phyloP scores from a whole-genome alignment of 2,113 vertebrate genomes.

The Oryzias woworae region DNA sequence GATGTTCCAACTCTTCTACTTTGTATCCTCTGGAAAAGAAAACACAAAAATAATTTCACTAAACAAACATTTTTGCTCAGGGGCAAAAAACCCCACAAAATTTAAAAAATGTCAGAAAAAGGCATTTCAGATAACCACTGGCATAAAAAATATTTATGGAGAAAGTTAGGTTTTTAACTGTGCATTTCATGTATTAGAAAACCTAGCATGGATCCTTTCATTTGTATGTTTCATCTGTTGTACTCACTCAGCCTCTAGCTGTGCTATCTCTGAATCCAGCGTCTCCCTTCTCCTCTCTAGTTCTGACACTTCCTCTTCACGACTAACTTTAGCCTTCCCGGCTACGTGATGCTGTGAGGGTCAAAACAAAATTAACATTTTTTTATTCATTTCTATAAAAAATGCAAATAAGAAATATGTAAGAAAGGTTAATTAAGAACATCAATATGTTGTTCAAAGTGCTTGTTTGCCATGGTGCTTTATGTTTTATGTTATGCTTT shows the following conservation, averaged over 20 bases:
- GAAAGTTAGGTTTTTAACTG: too few relatives aligned
- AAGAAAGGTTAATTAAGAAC: too few relatives aligned
- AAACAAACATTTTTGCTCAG: background rate
- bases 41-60: slow-evolving; percentile 12
- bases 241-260: slow-evolving; percentile 75
- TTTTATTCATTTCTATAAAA: too few relatives aligned
- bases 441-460: too few relatives aligned
- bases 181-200: too few relatives aligned
- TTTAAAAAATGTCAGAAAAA: slow-evolving; percentile 1
- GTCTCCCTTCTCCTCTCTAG: slow-evolving; percentile 60
- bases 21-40: slow-evolving; percentile 81
- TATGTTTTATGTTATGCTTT: too few relatives aligned
- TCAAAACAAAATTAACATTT: slow-evolving; percentile 3
- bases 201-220: too few relatives aligned
- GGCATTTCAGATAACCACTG: background rate
- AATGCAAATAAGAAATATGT: too few relatives aligned
- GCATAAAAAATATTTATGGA: background rate
- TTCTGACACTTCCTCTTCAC: slow-evolving; percentile 66
- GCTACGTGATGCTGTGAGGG: slow-evolving; percentile 64
- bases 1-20: slow-evolving; percentile 84
- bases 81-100: background rate
- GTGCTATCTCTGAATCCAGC: slow-evolving; percentile 71
- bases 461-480: too few relatives aligned
- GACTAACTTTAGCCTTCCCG: slow-evolving; percentile 33
- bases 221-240: slow-evolving; percentile 3